Evolutionary conservation across 1,140 invertebrate genomes (phyloP).

Genomic region (Meteorus sp.): DNA sequence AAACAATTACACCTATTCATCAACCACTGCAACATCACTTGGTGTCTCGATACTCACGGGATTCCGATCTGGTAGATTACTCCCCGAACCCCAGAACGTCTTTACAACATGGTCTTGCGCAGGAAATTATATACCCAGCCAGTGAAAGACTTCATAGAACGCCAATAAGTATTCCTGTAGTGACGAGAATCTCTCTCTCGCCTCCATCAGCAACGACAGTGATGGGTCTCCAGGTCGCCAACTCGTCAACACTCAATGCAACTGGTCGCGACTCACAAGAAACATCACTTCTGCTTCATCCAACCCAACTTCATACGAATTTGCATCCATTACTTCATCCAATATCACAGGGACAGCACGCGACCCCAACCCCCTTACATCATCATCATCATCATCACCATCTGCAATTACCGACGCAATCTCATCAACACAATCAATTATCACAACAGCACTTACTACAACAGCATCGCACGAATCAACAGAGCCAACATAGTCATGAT

Average conservation of each 20-base stretch:
- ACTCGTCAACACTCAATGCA: slow-evolving; percentile 40
- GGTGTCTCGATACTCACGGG: slow-evolving; percentile 39
- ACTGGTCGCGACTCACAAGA: slow-evolving; percentile 45
- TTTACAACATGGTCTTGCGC: slow-evolving; percentile 33
- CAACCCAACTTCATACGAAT: slow-evolving; percentile 29
- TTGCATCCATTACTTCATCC: slow-evolving; percentile 37
- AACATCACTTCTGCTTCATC: slow-evolving; percentile 37
- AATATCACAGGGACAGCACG: slow-evolving; percentile 41
- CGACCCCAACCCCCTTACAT: slow-evolving; percentile 37
- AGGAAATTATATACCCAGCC: slow-evolving; percentile 45
- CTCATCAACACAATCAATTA: background rate
- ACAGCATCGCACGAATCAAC: too few relatives aligned
- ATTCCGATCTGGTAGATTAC: slow-evolving; percentile 42
- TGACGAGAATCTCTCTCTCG: slow-evolving; percentile 51
- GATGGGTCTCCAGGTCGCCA: slow-evolving; percentile 38
- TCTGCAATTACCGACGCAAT: background rate
- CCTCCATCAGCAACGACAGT: slow-evolving; percentile 51
- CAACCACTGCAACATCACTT: slow-evolving; percentile 35
- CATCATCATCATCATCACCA: slow-evolving; percentile 32
- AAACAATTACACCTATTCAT: slow-evolving; percentile 17
- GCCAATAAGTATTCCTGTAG: slow-evolving; percentile 47
- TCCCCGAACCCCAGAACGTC: slow-evolving; percentile 22
- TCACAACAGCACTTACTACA: background rate
- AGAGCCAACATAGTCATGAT: background rate
- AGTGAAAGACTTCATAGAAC: slow-evolving; percentile 46